Conservation (phyloP, 2,113 vertebrate genomes). For the Agapornis roseicollis region DNA sequence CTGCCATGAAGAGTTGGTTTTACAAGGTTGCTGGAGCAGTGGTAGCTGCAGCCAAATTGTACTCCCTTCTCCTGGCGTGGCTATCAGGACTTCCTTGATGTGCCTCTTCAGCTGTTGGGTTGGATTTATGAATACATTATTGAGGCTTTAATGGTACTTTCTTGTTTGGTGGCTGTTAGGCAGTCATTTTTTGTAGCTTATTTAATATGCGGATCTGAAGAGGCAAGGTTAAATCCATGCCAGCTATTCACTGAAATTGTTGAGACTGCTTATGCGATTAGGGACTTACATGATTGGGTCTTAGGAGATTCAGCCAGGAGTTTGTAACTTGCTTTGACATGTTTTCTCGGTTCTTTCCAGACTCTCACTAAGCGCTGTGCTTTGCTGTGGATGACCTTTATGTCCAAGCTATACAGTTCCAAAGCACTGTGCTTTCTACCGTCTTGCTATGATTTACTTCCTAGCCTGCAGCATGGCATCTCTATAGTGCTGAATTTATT, state of each 20-base stretch:
- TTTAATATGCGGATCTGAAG: not conserved
- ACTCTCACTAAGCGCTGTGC: not conserved
- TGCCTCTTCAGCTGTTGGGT: not conserved
- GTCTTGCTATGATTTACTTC: not conserved
- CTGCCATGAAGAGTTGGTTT: not conserved
- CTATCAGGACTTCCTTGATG: not conserved
- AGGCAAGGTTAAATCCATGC: not conserved
- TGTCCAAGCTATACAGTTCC: not conserved
- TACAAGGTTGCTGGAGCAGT: not conserved
- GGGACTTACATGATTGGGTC: not conserved
- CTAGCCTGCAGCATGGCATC: not conserved
- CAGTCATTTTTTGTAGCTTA: not conserved
- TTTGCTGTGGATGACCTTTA: not conserved
- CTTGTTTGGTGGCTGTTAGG: not conserved
- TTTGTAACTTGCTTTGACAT: conserved; percentile 11
- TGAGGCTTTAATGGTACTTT: not conserved
- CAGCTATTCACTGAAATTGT: not conserved
- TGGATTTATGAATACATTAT: not conserved
- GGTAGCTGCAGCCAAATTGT: not conserved
- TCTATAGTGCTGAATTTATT: not conserved
- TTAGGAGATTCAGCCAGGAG: not conserved
- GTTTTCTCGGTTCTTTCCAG: conserved; percentile 37
- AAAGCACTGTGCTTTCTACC: not conserved
- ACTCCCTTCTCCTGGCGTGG: not conserved
- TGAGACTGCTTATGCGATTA: not conserved